These are phyloP conservation scores for Bubo bubo DNA, from an alignment of 2,113 vertebrate species.

Conservation along the genomic window DNA sequence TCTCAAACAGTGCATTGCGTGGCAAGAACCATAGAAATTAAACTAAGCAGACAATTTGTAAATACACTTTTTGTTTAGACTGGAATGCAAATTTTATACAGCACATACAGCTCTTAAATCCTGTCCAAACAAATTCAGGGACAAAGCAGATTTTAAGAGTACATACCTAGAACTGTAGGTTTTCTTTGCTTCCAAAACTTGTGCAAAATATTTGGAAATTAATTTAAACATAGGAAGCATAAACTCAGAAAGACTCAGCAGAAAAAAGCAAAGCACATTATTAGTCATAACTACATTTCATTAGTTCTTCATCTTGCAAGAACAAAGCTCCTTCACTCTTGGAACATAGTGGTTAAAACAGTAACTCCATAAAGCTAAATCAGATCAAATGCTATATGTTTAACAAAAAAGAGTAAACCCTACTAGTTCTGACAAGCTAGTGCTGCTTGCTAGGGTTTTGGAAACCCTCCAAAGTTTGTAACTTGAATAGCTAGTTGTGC, in stretches of 20 bases:
- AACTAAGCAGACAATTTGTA: slow-evolving; percentile 27
- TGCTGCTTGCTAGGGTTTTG: background rate
- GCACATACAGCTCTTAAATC: slow-evolving; percentile 6
- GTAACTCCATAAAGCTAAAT: background rate
- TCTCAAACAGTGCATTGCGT: background rate
- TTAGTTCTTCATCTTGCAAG: background rate
- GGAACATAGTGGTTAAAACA: background rate
- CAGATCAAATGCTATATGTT: background rate
- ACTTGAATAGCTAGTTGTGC: background rate
- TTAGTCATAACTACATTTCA: background rate
- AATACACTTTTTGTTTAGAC: slow-evolving; percentile 53
- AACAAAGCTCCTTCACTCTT: background rate
- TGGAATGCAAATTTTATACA: slow-evolving; percentile 27
- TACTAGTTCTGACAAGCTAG: slow-evolving; percentile 4
- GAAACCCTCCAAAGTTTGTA: background rate
- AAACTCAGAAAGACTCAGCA: background rate
- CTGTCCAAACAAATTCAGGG: slow-evolving; percentile 16
- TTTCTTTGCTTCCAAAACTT: slow-evolving; percentile 30
- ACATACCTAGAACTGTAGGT: slow-evolving; percentile 8
- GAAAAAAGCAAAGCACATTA: background rate
- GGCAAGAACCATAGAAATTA: background rate
- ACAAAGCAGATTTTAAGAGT: slow-evolving; percentile 5
- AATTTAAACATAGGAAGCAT: slow-evolving; percentile 51
- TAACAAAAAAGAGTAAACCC: background rate
- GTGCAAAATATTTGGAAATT: slow-evolving; percentile 31